These are phyloP conservation scores for Musca vetustissima DNA, from an alignment of 1,140 invertebrate genomes.

Conservation along the genomic window DNA sequence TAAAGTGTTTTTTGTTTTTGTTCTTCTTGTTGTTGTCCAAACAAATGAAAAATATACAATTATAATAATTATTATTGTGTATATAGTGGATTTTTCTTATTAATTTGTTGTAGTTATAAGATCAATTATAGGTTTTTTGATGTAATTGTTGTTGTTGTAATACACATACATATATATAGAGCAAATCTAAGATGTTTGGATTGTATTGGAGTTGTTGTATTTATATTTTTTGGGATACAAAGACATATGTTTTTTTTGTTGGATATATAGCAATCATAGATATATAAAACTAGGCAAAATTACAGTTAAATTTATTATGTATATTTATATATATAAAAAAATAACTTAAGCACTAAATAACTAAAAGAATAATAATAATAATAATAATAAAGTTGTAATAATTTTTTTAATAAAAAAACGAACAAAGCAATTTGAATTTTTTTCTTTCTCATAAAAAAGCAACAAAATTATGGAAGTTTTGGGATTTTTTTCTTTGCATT, in stretches of 20 bases:
- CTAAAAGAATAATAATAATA: conserved; percentile 31
- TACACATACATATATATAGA: neutral
- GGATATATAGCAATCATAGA: too few relatives aligned
- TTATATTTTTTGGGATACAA: too few relatives aligned
- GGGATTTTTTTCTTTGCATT: neutral
- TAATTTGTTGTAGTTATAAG: neutral
- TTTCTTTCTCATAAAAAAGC: neutral
- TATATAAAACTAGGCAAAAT: too few relatives aligned
- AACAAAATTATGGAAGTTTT: conserved; percentile 16
- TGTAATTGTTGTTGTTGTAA: neutral
- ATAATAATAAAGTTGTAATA: conserved; percentile 28
- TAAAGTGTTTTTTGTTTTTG: neutral
- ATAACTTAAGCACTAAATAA: conserved; percentile 24
- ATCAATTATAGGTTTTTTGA: neutral
- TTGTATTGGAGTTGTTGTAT: too few relatives aligned
- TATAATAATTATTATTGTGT: neutral
- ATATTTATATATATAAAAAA: too few relatives aligned
- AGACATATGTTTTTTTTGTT: too few relatives aligned
- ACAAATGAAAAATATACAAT: neutral
- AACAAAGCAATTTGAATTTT: conserved; percentile 5
- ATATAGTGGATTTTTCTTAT: neutral
- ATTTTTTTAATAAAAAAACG: conserved; percentile 12
- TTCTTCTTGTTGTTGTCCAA: neutral
- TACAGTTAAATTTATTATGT: too few relatives aligned
- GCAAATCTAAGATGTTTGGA: conserved; percentile 14